Percentiles rank a stretch among this genome's conserved stretches.
phyloP scores from a whole-genome alignment of 2,888 invertebrate species.

The Eupithecia centaureata region DNA sequence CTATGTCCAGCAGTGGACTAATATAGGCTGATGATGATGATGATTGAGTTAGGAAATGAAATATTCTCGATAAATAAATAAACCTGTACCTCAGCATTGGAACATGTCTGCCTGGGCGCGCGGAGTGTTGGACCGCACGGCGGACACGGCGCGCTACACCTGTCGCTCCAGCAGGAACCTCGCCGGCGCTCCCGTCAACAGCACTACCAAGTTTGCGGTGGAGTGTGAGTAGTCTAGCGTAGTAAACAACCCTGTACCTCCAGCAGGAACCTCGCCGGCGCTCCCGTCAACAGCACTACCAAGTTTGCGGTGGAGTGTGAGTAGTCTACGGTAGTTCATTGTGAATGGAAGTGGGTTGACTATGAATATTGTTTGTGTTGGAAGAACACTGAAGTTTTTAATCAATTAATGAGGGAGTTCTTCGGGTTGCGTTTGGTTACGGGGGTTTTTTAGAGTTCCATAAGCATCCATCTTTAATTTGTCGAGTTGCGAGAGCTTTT shows the following conservation, averaged over 20 bases:
- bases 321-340: slow-evolving; percentile 59
- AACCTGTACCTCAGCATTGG: slow-evolving; percentile 85
- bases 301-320: slow-evolving; percentile 95
- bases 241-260: slow-evolving; percentile 86
- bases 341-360: no score
- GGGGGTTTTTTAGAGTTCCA: no score
- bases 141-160: slow-evolving; percentile 92
- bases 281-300: slow-evolving; percentile 92
- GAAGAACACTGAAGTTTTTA: no score
- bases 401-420: no score
- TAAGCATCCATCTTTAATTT: no score
- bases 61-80: background rate
- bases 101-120: slow-evolving; percentile 94
- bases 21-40: no score
- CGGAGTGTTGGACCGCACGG: slow-evolving; percentile 88
- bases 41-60: no score
- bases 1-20: no score
- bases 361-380: no score
- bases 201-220: slow-evolving; percentile 93
- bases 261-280: slow-evolving; percentile 89
- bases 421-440: no score
- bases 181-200: slow-evolving; percentile 91
- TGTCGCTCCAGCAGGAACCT: slow-evolving; percentile 91
- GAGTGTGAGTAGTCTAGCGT: slow-evolving; percentile 88
- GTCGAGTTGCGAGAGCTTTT: no score